phyloP scores from a whole-genome alignment of 2,797 vertebrate species.

The Chaetophractus vellerosus region DNA sequence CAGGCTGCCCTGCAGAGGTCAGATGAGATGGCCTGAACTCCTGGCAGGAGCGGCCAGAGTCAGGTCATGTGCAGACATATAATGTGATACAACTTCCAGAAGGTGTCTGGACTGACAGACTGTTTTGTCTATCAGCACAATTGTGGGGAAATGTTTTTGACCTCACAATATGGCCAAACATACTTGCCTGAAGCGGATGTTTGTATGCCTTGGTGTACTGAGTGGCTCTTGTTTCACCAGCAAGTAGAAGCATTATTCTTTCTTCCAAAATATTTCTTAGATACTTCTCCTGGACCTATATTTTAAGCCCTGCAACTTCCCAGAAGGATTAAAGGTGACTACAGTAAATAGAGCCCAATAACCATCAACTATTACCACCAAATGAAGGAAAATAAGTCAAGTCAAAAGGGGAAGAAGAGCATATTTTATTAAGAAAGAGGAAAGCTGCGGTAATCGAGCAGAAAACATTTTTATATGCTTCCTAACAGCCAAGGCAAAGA shows the following conservation, averaged over 20 bases:
- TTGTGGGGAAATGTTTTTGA: neutral
- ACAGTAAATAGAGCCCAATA: neutral
- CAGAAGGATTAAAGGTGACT: neutral
- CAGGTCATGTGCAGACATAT: neutral
- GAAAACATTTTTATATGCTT: neutral
- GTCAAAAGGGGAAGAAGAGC: neutral
- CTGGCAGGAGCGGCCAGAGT: neutral
- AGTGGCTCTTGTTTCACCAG: neutral
- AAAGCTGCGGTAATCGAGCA: fast-evolving
- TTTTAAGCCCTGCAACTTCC: neutral
- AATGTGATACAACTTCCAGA: conserved; percentile 55
- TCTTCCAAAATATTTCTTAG: neutral
- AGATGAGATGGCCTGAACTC: neutral
- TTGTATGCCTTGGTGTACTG: neutral
- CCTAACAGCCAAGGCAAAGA: neutral
- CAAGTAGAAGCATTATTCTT: neutral
- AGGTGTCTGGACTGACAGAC: conserved; percentile 20
- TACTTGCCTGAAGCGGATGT: neutral
- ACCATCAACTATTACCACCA: neutral
- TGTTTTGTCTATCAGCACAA: neutral
- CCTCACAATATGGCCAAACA: neutral
- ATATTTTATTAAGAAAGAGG: neutral
- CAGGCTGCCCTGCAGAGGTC: neutral
- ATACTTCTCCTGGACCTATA: neutral
- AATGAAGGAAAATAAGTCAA: neutral